These are phyloP conservation scores for Hozukius guyotensis DNA, from an alignment of 2,797 vertebrate species.

Conservation along the genomic window DNA sequence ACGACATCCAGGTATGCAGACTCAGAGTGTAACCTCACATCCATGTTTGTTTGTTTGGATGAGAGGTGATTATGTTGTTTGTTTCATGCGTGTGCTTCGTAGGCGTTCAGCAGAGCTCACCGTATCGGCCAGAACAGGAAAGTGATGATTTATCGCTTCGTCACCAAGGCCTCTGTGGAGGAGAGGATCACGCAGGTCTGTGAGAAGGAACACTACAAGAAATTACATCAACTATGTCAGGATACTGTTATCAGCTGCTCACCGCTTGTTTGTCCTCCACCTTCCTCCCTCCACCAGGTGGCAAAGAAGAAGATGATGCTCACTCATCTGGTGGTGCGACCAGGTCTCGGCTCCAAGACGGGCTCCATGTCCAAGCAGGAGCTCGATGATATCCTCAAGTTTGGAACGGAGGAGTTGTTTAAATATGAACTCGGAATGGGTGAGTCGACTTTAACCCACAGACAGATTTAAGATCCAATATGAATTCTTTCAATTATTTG, in stretches of 20 bases:
- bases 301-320: slow-evolving; percentile 99
- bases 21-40: background rate
- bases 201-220: background rate
- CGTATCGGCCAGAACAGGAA: slow-evolving; percentile 99
- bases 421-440: slow-evolving; percentile 94
- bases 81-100: background rate
- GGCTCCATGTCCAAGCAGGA: slow-evolving; percentile 99
- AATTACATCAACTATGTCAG: background rate
- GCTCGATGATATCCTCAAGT: slow-evolving; percentile 98
- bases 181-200: slow-evolving; percentile 94
- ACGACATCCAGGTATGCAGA: slow-evolving; percentile 93
- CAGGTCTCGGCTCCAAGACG: slow-evolving; percentile 96
- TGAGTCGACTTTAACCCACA: slow-evolving; percentile 44
- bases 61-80: background rate
- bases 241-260: background rate
- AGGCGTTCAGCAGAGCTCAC: slow-evolving; percentile 99
- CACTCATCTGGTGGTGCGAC: slow-evolving; percentile 96
- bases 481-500: background rate
- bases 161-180: slow-evolving; percentile 97
- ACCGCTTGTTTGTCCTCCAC: background rate
- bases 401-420: slow-evolving; percentile 97
- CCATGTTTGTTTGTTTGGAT: background rate
- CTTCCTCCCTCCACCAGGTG: slow-evolving; percentile 80
- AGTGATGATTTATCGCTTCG: slow-evolving; percentile 99
- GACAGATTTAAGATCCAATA: background rate